Conservation (phyloP, 2,797 vertebrate species). For the Diglossa cyanea region DNA sequence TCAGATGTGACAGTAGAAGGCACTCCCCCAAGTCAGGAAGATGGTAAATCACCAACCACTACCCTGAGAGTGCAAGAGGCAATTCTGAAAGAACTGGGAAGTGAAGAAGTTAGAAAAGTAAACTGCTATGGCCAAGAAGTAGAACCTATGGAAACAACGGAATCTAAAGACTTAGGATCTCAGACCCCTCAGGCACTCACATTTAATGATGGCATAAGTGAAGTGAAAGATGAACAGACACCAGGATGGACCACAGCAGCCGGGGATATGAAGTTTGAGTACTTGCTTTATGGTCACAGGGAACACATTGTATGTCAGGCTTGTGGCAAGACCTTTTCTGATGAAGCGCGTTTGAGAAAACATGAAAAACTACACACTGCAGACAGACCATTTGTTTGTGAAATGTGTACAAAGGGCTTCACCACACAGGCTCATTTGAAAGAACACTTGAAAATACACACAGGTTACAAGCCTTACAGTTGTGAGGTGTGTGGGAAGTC, state of each 20-base stretch:
- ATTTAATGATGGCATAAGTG: conserved; percentile 88
- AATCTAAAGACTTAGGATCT: conserved; percentile 85
- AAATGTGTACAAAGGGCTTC: conserved; percentile 98
- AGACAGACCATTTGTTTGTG: conserved; percentile 92
- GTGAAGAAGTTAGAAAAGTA: conserved; percentile 93
- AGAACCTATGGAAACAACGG: conserved; percentile 87
- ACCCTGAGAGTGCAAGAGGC: conserved; percentile 91
- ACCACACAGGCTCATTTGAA: conserved; percentile 97
- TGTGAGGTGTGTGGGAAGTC: conserved; percentile 97
- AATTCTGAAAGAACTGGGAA: conserved; percentile 91
- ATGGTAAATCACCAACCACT: conserved; percentile 82
- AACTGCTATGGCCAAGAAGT: conserved; percentile 94
- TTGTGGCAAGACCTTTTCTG: conserved; percentile 92
- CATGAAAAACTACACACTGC: conserved; percentile 96
- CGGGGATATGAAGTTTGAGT: conserved; percentile 95
- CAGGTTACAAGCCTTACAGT: conserved; percentile 95
- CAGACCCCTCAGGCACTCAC: conserved; percentile 88
- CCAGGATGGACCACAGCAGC: conserved; percentile 90
- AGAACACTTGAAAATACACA: conserved; percentile 98
- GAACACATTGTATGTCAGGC: conserved; percentile 91
- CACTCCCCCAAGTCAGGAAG: conserved; percentile 86
- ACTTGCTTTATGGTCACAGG: conserved; percentile 90
- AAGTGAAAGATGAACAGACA: conserved; percentile 90
- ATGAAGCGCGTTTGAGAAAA: conserved; percentile 87
- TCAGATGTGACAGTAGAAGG: conserved; percentile 89